These are phyloP conservation scores for Opisthograptis luteolata DNA, from an alignment of 2,888 invertebrate species.

Conservation along the genomic window DNA sequence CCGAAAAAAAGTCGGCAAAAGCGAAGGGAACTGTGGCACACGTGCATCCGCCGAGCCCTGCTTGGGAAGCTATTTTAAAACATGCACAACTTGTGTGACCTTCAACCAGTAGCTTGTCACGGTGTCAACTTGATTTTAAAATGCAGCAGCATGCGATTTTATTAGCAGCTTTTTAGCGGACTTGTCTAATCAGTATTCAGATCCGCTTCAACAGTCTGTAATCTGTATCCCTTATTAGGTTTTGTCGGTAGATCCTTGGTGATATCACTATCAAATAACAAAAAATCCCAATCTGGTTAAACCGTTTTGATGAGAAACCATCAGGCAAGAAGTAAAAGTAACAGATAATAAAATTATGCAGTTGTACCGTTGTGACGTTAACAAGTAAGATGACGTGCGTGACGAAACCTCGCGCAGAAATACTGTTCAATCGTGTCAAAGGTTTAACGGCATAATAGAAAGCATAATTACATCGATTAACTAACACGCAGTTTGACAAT, in stretches of 20 bases:
- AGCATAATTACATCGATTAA: conserved; percentile 36
- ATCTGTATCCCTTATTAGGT: too few relatives aligned
- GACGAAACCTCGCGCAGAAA: conserved; percentile 16
- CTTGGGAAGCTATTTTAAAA: conserved; percentile 76
- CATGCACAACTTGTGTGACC: conserved; percentile 42
- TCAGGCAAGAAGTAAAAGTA: not conserved
- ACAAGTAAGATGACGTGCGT: conserved; percentile 19
- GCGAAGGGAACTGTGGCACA: conserved; percentile 66
- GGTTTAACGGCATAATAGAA: conserved; percentile 34
- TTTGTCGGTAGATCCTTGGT: too few relatives aligned
- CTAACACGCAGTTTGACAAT: conserved; percentile 35
- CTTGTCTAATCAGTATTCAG: too few relatives aligned
- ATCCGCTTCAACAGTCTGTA: too few relatives aligned
- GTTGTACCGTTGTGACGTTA: not conserved
- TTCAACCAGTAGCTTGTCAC: conserved; percentile 28
- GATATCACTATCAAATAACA: too few relatives aligned
- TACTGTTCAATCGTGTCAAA: conserved; percentile 28
- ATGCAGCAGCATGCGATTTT: too few relatives aligned
- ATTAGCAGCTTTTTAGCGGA: too few relatives aligned
- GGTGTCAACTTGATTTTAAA: conserved; percentile 5
- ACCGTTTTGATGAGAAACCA: not conserved
- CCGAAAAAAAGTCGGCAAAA: conserved; percentile 70
- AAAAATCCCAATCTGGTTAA: too few relatives aligned
- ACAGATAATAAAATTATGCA: not conserved
- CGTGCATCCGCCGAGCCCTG: conserved; percentile 80